Evolutionary conservation across 2,113 vertebrate genomes (phyloP).

Genomic region (Caranx ignobilis): DNA sequence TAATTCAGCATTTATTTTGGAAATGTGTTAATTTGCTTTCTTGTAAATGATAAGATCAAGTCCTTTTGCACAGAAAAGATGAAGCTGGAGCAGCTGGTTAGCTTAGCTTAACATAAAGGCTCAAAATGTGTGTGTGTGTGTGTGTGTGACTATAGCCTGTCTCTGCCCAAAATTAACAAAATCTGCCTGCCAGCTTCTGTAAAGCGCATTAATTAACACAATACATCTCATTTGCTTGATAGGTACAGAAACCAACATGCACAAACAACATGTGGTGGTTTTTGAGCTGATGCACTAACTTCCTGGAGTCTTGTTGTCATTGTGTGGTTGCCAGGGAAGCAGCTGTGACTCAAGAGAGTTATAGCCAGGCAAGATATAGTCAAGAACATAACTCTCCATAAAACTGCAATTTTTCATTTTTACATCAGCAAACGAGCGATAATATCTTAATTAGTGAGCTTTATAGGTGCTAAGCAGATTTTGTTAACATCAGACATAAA

Average conservation of each 20-base stretch:
- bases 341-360: not conserved
- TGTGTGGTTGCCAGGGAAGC: not conserved
- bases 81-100: not conserved
- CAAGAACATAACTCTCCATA: too few species aligned
- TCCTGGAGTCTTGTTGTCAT: not conserved
- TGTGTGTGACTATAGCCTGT: not conserved
- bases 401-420: slow-evolving; percentile 2
- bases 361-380: not conserved
- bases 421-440: slow-evolving; percentile 8
- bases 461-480: slow-evolving; percentile 4
- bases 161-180: slow-evolving; percentile 11
- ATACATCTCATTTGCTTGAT: slow-evolving; percentile 20
- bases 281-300: not conserved
- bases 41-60: not conserved
- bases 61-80: not conserved
- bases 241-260: not conserved
- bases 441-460: slow-evolving; percentile 8
- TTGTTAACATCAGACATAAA: not conserved
- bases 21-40: not conserved
- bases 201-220: slow-evolving; percentile 13
- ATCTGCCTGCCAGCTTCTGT: not conserved
- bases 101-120: not conserved
- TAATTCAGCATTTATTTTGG: not conserved
- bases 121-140: not conserved
- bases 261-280: not conserved